These are phyloP conservation scores for Trochalopteron elliotii DNA, from an alignment of 2,113 vertebrate genomes.

Conservation along the genomic window DNA sequence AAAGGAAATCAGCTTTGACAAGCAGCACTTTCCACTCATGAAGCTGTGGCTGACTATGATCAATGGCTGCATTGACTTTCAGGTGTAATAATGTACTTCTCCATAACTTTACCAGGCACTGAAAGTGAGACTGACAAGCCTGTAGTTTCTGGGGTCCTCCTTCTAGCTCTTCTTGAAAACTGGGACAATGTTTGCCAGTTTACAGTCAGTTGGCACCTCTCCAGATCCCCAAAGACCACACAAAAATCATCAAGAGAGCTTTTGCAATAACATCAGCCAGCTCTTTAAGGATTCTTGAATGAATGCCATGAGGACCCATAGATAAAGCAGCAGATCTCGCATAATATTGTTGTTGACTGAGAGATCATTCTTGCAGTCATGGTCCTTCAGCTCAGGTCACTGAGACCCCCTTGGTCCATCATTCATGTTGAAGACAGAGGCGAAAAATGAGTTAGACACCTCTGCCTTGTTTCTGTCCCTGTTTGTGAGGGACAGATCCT, in stretches of 20 bases:
- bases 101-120: not conserved
- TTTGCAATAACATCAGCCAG: not conserved
- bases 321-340: not conserved
- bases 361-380: too few relatives aligned
- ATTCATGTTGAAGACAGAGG: not conserved
- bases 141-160: not conserved
- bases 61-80: not conserved
- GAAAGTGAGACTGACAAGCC: not conserved
- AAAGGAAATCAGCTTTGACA: not conserved
- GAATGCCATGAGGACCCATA: not conserved
- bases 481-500: not conserved
- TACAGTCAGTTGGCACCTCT: not conserved
- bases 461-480: not conserved
- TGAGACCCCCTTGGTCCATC: not conserved
- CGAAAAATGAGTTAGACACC: not conserved
- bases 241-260: not conserved
- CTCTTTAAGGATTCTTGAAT: not conserved
- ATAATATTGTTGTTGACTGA: not conserved
- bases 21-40: not conserved
- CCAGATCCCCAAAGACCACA: not conserved
- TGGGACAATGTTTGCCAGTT: accelerated
- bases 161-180: not conserved
- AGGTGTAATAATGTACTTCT: not conserved
- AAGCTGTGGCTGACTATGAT: not conserved
- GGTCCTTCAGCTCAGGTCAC: not conserved